Percentiles rank a stretch among this genome's conserved stretches.
Evolutionary conservation across 2,888 invertebrate genomes (phyloP).

Genomic region (Chaitophorus viminalis): DNA sequence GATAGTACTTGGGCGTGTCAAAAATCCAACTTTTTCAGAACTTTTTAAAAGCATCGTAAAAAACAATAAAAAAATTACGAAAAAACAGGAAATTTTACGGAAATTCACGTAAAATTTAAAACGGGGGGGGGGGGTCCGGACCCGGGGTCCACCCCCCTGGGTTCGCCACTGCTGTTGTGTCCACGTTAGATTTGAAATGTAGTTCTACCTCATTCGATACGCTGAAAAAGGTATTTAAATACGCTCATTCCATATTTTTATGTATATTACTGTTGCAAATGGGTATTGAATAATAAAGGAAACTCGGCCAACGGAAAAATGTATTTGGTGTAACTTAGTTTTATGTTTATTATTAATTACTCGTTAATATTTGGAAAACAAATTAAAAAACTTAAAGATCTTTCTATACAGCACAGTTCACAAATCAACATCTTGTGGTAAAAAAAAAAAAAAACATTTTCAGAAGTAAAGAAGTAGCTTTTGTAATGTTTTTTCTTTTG

Average conservation of each 20-base stretch:
- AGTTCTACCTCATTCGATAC: background rate
- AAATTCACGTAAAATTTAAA: too few species aligned
- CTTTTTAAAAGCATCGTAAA: too few species aligned
- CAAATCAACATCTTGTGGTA: background rate
- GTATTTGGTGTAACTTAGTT: constrained; percentile 21
- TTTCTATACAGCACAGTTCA: background rate
- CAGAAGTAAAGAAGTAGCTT: background rate
- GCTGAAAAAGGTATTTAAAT: background rate
- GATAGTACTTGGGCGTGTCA: too few species aligned
- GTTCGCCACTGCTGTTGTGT: too few species aligned
- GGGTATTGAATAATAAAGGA: background rate
- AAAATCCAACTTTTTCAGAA: too few species aligned
- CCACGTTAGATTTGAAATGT: constrained; percentile 15
- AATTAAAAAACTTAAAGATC: constrained; percentile 23
- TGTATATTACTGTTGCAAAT: background rate
- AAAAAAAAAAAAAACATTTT: background rate
- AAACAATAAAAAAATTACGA: too few species aligned
- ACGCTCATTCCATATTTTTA: background rate
- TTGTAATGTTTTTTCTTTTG: background rate
- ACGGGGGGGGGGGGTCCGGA: too few species aligned
- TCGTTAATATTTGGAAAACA: constrained; percentile 16
- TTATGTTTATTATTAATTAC: background rate
- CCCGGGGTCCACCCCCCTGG: too few species aligned
- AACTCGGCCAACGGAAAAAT: constrained; percentile 1
- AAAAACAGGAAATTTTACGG: too few species aligned